Conservation (phyloP, 2,888 invertebrate species). For the Leptinotarsa rubiginosa region DNA sequence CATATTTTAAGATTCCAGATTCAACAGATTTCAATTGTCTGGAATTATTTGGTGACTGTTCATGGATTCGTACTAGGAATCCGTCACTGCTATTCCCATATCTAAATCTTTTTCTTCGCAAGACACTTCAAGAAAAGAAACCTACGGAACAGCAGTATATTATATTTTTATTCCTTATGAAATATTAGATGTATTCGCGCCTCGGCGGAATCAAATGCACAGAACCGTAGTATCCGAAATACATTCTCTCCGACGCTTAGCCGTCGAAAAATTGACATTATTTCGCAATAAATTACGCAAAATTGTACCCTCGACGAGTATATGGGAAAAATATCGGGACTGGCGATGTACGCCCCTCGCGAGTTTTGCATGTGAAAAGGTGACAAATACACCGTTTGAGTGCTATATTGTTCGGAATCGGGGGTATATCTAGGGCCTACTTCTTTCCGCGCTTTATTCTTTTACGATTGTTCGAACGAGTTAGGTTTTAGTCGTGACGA, state of each 20-base stretch:
- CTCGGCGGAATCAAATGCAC: slow-evolving; percentile 35
- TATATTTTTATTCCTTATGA: slow-evolving; percentile 36
- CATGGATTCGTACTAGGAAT: not conserved
- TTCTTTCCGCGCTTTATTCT: slow-evolving; percentile 17
- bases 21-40: too few relatives aligned
- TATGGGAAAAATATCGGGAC: slow-evolving; percentile 60
- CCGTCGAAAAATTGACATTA: slow-evolving; percentile 63
- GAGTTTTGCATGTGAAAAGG: slow-evolving; percentile 62
- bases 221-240: slow-evolving; percentile 41
- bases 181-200: slow-evolving; percentile 35
- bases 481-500: slow-evolving; percentile 5
- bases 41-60: not conserved
- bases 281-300: slow-evolving; percentile 64
- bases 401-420: slow-evolving; percentile 62
- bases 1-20: too few relatives aligned
- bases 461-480: slow-evolving; percentile 13
- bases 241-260: slow-evolving; percentile 45
- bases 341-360: slow-evolving; percentile 50
- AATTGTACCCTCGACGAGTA: slow-evolving; percentile 63
- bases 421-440: slow-evolving; percentile 34
- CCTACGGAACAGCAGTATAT: slow-evolving; percentile 22
- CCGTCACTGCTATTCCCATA: not conserved
- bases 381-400: slow-evolving; percentile 63
- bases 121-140: slow-evolving; percentile 5
- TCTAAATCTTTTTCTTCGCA: not conserved